phyloP scores from a whole-genome alignment of 2,113 vertebrate genomes.

The Cryptotis parvus region DNA sequence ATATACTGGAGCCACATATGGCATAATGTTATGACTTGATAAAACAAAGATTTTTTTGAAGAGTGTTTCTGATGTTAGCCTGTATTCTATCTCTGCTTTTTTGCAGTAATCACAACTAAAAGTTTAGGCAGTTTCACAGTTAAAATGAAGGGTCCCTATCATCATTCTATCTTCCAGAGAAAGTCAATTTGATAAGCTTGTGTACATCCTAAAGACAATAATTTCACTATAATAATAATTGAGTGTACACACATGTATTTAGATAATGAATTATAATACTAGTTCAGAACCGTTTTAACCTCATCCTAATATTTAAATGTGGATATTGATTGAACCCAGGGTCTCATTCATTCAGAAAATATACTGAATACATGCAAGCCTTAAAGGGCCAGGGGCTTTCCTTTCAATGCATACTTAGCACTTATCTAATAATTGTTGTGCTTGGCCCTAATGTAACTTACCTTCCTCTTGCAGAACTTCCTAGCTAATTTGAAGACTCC shows the following conservation, averaged over 20 bases:
- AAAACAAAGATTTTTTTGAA: neutral
- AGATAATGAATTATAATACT: neutral
- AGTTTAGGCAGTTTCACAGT: neutral
- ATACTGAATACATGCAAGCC: neutral
- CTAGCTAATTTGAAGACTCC: conserved; percentile 39
- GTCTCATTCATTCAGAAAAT: neutral
- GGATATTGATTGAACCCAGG: conserved; percentile 11
- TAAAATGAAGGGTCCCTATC: neutral
- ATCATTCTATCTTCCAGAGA: neutral
- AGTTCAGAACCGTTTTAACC: neutral
- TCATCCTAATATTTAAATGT: conserved; percentile 11
- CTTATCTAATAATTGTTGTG: conserved; percentile 13
- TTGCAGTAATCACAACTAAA: conserved; percentile 11
- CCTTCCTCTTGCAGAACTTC: conserved; percentile 2
- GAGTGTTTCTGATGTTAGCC: neutral
- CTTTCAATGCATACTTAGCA: neutral
- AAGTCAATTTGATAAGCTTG: neutral
- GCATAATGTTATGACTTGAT: neutral
- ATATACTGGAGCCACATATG: neutral
- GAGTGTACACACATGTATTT: neutral
- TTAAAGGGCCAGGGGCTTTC: neutral
- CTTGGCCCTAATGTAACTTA: neutral
- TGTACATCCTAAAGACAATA: neutral
- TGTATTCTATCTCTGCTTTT: neutral
- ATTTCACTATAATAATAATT: neutral